Conservation (phyloP, 2,888 invertebrate genomes). For the Mystacides longicornis region DNA sequence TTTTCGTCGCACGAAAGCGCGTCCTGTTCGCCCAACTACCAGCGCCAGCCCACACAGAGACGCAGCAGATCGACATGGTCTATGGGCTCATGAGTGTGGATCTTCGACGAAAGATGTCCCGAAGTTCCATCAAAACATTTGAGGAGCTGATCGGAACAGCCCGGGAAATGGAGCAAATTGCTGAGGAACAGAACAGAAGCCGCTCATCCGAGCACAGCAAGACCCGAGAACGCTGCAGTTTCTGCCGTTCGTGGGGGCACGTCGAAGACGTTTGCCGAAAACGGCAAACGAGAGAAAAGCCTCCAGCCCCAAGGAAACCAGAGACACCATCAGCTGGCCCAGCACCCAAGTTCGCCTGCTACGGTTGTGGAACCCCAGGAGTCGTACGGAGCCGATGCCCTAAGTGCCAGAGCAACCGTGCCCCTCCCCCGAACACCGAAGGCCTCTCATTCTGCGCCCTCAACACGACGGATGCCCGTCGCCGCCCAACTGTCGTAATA, state of each 20-base stretch:
- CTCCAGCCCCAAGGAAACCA: no score
- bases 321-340: no score
- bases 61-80: not conserved
- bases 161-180: conserved; percentile 4
- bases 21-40: not conserved
- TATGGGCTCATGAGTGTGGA: not conserved
- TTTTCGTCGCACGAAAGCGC: not conserved
- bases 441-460: not conserved
- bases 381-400: conserved; percentile 6
- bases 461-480: not conserved
- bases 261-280: conserved; percentile 2
- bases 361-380: conserved; percentile 4
- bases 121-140: not conserved
- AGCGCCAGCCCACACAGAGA: not conserved
- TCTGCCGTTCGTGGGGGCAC: not conserved
- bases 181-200: no score
- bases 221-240: no score
- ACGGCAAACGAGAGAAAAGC: not conserved
- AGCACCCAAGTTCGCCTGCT: not conserved
- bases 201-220: no score
- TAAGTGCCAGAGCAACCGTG: no score
- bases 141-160: not conserved
- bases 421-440: not conserved
- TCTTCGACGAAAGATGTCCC: not conserved
- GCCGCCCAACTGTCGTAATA: not conserved